A percentile compares a stretch with the other conserved stretches of the same genome.
Evolutionary conservation across 2,113 vertebrate species (phyloP).

Genomic region (Pimephales promelas): DNA sequence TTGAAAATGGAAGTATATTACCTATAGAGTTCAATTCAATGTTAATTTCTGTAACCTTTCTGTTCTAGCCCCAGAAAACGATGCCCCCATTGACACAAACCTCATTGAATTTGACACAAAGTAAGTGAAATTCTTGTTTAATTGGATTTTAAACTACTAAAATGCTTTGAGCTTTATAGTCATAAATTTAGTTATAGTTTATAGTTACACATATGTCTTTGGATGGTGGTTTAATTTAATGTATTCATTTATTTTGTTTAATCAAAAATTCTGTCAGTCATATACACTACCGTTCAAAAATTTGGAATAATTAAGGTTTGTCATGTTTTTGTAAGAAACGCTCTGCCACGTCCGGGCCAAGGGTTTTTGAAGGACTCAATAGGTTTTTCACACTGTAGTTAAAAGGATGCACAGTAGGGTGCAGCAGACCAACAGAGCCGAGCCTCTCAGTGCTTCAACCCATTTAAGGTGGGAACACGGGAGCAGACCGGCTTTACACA

Average conservation of each 20-base stretch:
- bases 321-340: background rate
- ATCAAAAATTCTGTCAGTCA: background rate
- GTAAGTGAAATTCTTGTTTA: slow-evolving; percentile 74
- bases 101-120: slow-evolving; percentile 96
- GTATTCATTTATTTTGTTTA: background rate
- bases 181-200: no score
- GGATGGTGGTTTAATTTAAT: background rate
- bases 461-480: no score
- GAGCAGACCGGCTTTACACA: no score
- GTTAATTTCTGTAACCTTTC: slow-evolving; percentile 15
- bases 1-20: background rate
- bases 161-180: background rate
- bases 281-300: background rate
- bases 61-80: slow-evolving; percentile 84
- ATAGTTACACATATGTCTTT: background rate
- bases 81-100: slow-evolving; percentile 89
- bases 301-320: background rate
- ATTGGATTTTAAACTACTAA: background rate
- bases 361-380: no score
- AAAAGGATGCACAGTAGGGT: no score
- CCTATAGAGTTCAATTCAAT: background rate
- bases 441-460: no score
- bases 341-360: no score
- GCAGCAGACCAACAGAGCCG: no score
- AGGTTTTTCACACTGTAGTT: no score